Evolutionary conservation across 2,888 invertebrate genomes (phyloP), one percentile per base, ranked within the genome.

Genomic region (Pteria penguin): DNA sequence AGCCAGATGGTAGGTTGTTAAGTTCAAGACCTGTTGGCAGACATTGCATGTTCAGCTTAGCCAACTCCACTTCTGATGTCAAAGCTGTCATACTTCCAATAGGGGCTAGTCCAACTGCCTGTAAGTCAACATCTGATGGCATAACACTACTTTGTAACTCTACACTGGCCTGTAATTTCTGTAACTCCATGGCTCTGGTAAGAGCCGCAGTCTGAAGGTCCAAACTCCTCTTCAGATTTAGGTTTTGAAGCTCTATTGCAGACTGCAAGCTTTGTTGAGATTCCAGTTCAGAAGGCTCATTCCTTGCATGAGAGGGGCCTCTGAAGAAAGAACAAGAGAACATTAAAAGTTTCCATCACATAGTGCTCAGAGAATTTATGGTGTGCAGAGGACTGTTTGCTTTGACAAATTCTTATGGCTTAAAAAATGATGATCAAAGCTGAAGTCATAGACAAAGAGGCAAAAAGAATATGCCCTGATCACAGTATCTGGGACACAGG

Each of bases 1-100:
- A 45, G 18, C 82, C 84, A 45, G 84, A 83, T 45, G 4, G 84
- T 79, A 11, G 78, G 62, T 55, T n/a, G 27, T 22, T 58, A 11
- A 58, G 22, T 8, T 58, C 58, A 14, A 45, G 18, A 45, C 45
- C 45, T 45, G 45, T 45, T 14, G 45, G 45, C 18, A 45, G 18
- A 45, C 45, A 8, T 18, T 45, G 45, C 45, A 45, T 45, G 45
- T 45, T 45, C 54, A 29, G 58, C 11, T 52, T 61, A 60, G 58
- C 61, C n/a, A 68, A 45, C 18, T 45, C 45, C 24, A 8, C 2
- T 22, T 55, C 29, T 32, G 29, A 32, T 22, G 31, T 63, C 31
- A 45, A 18, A 14, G 11, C 45, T 18, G 8, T 32, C 36, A 63
- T 4, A 4, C 45, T 36, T 18, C 8, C 45, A 8, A 66, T 26